Base-by-base conservation (phyloP, 2,797 vertebrate species). In the Falco rusticolus region DNA sequence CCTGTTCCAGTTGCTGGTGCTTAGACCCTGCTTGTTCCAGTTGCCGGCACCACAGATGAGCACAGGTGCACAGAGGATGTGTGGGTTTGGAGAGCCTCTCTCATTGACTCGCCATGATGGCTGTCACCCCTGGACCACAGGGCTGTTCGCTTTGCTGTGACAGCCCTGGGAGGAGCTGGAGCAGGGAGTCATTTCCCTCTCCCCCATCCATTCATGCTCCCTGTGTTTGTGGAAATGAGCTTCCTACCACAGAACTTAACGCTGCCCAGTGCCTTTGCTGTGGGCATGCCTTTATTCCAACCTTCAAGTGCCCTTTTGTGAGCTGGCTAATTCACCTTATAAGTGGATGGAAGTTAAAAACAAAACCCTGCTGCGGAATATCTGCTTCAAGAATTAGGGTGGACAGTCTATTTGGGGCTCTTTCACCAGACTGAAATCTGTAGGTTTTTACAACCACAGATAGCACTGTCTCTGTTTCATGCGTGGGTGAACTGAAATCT, bases 191-290 rank as follows among this genome's bases (percentile, higher is more conserved):
- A 0, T 76, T 75, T 34, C 25, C 26, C 61, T 57, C 51, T 34
- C 1, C 2, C 3, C 71, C 3, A 0, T n/a, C n/a, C 2, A 0
- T 65, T 53, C 17, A 3, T 20, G 12, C 24, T 84, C 11, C 11
- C 51, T 22, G 37, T 41, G 31, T 34, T 34, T 43, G 22, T 13
- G 47, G 14, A 69, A 45, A 10, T 15, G 39, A 60, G 31, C 72
- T 68, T 60, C 48, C 48, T 13, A 2, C 13, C 7, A 1, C 24
- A 39, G 72, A 31, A 48, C 28, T 68, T 13, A 16, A 31, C 29
- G 6, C 33, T 61, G 63, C 47, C 47, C 22, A 1, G 47, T 37
- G 54, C 39, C 33, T 60, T 37, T 56, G 56, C 65, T 70, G 41
- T 16, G 41, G 57, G 19, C 24, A 14, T 14, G 16, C 31, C 50